Evolutionary conservation across 2,888 invertebrate species (phyloP), one percentile per base, ranked within the genome.

Genomic region (Drosophila flavopinicola): DNA sequence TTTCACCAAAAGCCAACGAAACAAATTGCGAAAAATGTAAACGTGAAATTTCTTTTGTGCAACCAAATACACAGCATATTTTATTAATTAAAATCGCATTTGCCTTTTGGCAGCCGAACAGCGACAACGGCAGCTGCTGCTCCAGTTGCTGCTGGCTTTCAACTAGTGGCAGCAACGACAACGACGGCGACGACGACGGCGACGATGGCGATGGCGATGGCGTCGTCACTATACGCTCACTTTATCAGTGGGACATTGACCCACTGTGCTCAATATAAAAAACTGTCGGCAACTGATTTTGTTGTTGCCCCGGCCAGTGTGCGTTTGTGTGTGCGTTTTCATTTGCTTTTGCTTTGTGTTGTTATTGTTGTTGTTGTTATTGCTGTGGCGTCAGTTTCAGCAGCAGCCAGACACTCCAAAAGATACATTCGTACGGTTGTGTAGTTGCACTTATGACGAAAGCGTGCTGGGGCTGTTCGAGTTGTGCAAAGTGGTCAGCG

Each of bases 161-260:
- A 76, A 77, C 76, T 66, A 60, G 71, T 57, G 53, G 61, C 67
- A 59, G 68, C 68, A 37, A 57, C 48, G 48, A 29, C 53, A 57
- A 24, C 32, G 70, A 24, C 25, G 20, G 20, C 20, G 4, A 20
- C 20, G 20, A 20, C 20, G 20, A 20, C 4, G 58, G 20, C 59
- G 49, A 29, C 32, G 70, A 24, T 30, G 58, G 20, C 4, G 58
- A 15, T 56, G 49, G 24, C 32, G 70, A 24, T 30, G 58, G 20
- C 59, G 53, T 53, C 66, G 71, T 45, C 56, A 61, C 73, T 73
- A 44, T 44, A 73, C 72, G 82, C 72, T 87, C 85, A 85, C 83
- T 77, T 89, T 88, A 89, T 89, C 88, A 88, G 84, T 86, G 84
- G 88, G 88, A 88, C 90, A 90, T 90, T 90, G 90, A 90, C 90